Percentiles rank a stretch among this genome's conserved stretches.
Evolutionary conservation across 2,113 vertebrate genomes (phyloP).

Genomic region (Callipepla californica): DNA sequence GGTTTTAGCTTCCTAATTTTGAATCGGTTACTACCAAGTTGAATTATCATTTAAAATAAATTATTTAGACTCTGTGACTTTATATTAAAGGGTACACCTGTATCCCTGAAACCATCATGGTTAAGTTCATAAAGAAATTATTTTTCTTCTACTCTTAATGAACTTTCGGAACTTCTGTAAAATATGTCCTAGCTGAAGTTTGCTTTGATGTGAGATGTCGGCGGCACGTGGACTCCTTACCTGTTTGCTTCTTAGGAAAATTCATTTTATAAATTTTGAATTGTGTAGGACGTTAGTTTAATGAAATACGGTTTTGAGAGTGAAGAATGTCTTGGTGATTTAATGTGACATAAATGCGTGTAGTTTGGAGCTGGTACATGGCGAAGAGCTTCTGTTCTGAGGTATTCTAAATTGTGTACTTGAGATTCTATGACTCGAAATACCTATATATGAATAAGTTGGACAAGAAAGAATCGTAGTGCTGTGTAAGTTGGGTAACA

Average conservation of each 20-base stretch:
- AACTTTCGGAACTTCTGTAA: background rate
- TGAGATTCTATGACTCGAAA: background rate
- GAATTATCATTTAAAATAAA: background rate
- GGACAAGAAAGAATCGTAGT: background rate
- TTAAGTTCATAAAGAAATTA: background rate
- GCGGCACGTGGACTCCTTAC: background rate
- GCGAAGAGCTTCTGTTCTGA: too few species aligned
- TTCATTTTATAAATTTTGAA: background rate
- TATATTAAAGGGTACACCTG: background rate
- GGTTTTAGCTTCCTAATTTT: background rate
- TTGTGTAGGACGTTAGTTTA: background rate
- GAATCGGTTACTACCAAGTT: background rate
- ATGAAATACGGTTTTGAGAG: background rate
- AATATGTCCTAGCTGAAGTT: background rate
- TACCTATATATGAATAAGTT: background rate
- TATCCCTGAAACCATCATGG: background rate
- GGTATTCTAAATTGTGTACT: background rate
- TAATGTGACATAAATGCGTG: fast-evolving
- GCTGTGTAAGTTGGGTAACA: background rate
- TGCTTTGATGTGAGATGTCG: background rate
- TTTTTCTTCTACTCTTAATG: background rate
- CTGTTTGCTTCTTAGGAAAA: background rate
- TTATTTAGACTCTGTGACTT: background rate
- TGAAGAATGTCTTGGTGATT: background rate
- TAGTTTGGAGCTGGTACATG: background rate